A percentile compares a stretch with the other conserved stretches of the same genome.
These are phyloP conservation scores for Drosophila paranaensis DNA, from an alignment of 2,888 invertebrate genomes.

Conservation along the genomic window DNA sequence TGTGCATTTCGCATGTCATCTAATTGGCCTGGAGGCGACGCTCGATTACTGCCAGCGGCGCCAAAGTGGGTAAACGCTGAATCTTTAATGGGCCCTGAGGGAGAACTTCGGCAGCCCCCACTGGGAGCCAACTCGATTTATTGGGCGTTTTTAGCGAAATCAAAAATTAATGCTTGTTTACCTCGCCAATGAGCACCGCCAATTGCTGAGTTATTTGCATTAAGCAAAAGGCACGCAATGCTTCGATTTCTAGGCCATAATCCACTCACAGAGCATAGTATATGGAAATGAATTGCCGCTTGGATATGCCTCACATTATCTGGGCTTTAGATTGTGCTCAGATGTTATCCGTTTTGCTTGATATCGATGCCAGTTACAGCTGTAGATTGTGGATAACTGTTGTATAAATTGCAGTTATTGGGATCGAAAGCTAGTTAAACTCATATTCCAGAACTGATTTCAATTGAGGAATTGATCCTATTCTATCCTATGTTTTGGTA, in stretches of 20 bases:
- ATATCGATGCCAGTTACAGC: neutral
- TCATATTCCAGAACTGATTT: no score
- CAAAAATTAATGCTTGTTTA: slow-evolving; percentile 65
- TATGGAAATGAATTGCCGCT: neutral
- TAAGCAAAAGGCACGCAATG: neutral
- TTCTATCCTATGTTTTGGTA: neutral
- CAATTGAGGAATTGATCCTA: no score
- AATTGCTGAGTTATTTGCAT: slow-evolving; percentile 59
- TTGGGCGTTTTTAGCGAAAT: slow-evolving; percentile 54
- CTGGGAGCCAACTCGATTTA: slow-evolving; percentile 43
- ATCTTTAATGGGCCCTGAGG: slow-evolving; percentile 54
- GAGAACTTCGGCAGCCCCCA: neutral
- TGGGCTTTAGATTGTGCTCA: neutral
- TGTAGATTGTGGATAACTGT: neutral
- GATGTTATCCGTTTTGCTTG: neutral
- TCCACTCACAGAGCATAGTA: neutral
- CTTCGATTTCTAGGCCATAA: neutral
- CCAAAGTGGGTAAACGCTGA: slow-evolving; percentile 55
- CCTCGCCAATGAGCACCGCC: slow-evolving; percentile 45
- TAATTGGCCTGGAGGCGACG: slow-evolving; percentile 54
- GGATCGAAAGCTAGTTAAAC: no score
- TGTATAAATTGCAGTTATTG: neutral
- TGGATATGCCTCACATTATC: neutral
- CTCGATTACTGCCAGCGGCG: slow-evolving; percentile 34
- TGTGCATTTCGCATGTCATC: slow-evolving; percentile 66